These are phyloP conservation scores for Phalacrocorax aristotelis DNA, from an alignment of 2,113 vertebrate genomes.

Conservation along the genomic window DNA sequence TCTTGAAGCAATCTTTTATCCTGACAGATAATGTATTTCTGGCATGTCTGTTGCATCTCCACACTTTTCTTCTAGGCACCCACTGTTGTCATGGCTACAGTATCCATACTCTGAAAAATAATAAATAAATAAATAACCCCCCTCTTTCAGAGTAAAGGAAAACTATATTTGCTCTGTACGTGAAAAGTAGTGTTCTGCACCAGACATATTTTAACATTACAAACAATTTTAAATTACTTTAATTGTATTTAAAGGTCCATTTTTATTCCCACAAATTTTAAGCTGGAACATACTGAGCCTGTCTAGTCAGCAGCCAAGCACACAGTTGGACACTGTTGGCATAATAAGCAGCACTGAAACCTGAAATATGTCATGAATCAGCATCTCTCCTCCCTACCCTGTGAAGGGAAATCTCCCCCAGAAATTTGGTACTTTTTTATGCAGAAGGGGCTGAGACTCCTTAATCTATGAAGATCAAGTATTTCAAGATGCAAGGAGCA, in stretches of 20 bases:
- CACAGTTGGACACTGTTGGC: neutral
- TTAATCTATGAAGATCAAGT: neutral
- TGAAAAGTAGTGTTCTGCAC: neutral
- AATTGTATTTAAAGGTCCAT: neutral
- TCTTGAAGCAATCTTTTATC: neutral
- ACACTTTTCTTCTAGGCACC: neutral
- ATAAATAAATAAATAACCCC: neutral
- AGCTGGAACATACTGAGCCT: neutral
- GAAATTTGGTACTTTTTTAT: neutral
- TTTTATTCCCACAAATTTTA: neutral
- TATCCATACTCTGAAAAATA: neutral
- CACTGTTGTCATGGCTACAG: conserved; percentile 24
- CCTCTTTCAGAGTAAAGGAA: neutral
- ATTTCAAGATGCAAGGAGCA: neutral
- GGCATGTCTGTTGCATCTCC: neutral
- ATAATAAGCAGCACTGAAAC: neutral
- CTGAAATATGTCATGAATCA: neutral
- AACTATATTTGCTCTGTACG: neutral
- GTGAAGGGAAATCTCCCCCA: neutral
- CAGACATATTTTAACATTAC: neutral
- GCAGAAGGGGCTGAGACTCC: neutral
- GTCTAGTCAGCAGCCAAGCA: neutral
- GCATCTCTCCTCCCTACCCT: neutral
- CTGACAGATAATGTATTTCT: neutral
- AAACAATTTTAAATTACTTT: neutral